Evolutionary conservation across 2,113 vertebrate genomes (phyloP), one percentile per base, ranked within the genome.

Genomic region (Hemiscyllium ocellatum): DNA sequence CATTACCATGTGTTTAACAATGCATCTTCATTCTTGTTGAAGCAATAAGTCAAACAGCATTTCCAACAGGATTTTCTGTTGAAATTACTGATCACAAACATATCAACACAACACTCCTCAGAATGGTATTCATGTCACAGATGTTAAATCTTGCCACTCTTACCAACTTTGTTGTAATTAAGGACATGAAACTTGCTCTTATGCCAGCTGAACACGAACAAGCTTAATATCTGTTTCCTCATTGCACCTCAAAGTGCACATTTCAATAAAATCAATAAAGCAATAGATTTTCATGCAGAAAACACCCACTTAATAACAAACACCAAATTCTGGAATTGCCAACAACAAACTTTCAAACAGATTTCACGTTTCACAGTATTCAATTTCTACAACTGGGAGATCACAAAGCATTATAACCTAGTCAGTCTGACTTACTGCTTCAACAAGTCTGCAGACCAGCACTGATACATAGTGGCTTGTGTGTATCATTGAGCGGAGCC

Each of bases 151-250:
- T 99, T 99, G 56, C 99, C 99, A 0, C 99, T 99, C 96, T 99
- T 99, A 19, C 99, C 99, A 96, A 99, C 99, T 99, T 99, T 99
- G 97, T 99, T 99, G 96, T 99, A 99, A 89, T 99, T 99, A 0
- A 99, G 98, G 97, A 99, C 99, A 2, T 99, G 98, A 95, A 99
- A 98, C 96, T 99, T 99, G 96, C 99, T 99, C 98, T 99, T 99
- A 97, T 99, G 99, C 97, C 99, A 99, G 97, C 99, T 99, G 98
- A 99, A 99, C 97, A 99, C 99, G 96, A 99, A 99, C 85, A 99
- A 56, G 99, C 99, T 97, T 99, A 99, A 95, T 99, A 99, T 98
- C 99, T 99, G 99, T 99, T 99, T 99, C 95, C 99, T 99, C 95
- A 99, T 99, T 37, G 99, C 99, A 96, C 99, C 99, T 96, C 99